These are phyloP conservation scores for Stichopus chloronotus DNA, from an alignment of 35 echinoderm and acorn worm species.

Conservation along the genomic window DNA sequence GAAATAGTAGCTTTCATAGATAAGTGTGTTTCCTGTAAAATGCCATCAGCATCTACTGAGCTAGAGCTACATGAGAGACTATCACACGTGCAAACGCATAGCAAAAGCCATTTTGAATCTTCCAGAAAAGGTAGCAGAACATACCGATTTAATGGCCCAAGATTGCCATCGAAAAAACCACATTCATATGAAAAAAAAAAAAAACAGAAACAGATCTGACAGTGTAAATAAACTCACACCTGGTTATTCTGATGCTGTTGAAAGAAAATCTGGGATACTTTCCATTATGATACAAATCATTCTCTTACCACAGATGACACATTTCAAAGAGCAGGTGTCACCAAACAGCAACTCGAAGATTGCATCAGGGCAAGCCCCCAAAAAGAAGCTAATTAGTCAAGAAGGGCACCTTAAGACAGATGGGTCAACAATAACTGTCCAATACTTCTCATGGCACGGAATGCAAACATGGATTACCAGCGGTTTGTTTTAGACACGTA, in stretches of 20 bases:
- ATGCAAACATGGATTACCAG: constrained; percentile 24
- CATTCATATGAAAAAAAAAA: neutral
- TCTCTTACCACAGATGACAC: constrained; percentile 18
- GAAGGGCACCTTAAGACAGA: neutral
- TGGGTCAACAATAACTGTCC: constrained; percentile 34
- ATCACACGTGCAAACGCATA: constrained; percentile 23
- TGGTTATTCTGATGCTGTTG: neutral
- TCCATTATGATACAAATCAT: constrained; percentile 29
- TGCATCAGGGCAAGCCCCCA: neutral
- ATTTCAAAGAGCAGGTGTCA: constrained; percentile 10
- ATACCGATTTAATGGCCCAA: constrained; percentile 44
- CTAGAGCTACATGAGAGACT: constrained; percentile 25
- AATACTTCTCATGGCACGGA: neutral
- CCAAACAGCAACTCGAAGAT: constrained; percentile 1
- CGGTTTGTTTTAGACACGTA: constrained; percentile 29
- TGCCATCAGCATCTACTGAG: neutral
- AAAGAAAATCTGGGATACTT: constrained; percentile 22
- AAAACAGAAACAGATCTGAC: neutral
- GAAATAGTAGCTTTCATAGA: constrained; percentile 6
- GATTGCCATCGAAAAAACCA: neutral
- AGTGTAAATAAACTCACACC: neutral
- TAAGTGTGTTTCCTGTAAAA: constrained; percentile 30
- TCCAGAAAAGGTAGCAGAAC: constrained; percentile 23
- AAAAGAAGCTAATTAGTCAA: constrained; percentile 3
- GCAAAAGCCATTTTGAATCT: constrained; percentile 21